phyloP scores from a whole-genome alignment of 1,140 invertebrate genomes.

The Atta colombica region DNA sequence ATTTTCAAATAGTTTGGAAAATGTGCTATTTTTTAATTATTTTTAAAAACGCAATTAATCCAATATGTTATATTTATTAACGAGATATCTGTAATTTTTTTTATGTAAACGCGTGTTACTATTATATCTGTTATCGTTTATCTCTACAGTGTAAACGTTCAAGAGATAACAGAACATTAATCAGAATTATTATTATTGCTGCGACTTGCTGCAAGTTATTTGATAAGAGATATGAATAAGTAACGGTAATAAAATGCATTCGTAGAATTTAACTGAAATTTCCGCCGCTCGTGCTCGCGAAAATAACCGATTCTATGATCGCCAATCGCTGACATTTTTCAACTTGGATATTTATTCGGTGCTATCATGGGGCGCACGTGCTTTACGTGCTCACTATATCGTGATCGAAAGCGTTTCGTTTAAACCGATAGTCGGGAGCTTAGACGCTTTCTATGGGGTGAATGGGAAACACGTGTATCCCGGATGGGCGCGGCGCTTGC shows the following conservation, averaged over 20 bases:
- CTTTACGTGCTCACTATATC: slow-evolving; percentile 43
- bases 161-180: background rate
- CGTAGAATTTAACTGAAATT: slow-evolving; percentile 34
- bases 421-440: slow-evolving; percentile 44
- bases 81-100: background rate
- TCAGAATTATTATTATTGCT: slow-evolving; percentile 27
- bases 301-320: slow-evolving; percentile 46
- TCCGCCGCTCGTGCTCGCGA: slow-evolving; percentile 7
- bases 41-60: background rate
- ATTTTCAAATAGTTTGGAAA: slow-evolving; percentile 22
- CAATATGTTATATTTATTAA: background rate
- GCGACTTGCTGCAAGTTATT: slow-evolving; percentile 1
- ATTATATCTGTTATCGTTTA: background rate
- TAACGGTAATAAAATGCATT: background rate
- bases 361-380: slow-evolving; percentile 58
- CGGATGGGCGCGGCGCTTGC: background rate
- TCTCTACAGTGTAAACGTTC: background rate
- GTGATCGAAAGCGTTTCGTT: slow-evolving; percentile 36
- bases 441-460: slow-evolving; percentile 25
- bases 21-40: background rate
- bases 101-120: background rate
- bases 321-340: slow-evolving; percentile 43
- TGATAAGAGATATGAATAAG: slow-evolving; percentile 12
- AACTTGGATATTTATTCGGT: slow-evolving; percentile 50
- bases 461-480: background rate